These are phyloP conservation scores for Ciconia maguari DNA, from an alignment of 2,113 vertebrate species.

Conservation along the genomic window DNA sequence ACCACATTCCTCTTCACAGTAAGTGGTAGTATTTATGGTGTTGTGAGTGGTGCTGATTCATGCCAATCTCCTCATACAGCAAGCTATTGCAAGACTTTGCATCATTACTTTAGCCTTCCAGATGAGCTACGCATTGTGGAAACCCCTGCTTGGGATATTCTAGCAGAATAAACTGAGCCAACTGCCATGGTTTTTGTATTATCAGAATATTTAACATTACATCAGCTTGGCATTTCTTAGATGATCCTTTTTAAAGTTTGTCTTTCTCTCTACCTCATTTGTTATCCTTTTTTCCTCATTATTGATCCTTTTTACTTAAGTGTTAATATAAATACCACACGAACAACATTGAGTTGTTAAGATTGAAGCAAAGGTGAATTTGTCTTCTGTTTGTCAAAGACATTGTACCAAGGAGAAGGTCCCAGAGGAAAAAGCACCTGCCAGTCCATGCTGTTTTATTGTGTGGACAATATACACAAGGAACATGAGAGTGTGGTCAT, in stretches of 20 bases:
- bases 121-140: not conserved
- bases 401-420: not conserved
- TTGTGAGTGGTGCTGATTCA: constrained; percentile 28
- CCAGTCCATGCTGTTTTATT: not conserved
- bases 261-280: not conserved
- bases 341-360: not conserved
- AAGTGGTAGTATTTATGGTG: not conserved
- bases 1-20: constrained; percentile 40
- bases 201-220: not conserved
- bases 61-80: not conserved
- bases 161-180: not conserved
- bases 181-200: not conserved
- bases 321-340: not conserved
- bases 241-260: not conserved
- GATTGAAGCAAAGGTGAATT: not conserved
- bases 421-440: not conserved
- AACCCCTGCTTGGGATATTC: not conserved
- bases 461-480: not conserved
- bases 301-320: not conserved
- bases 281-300: not conserved
- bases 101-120: not conserved
- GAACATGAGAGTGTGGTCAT: not conserved
- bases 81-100: not conserved
- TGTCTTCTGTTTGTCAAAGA: not conserved
- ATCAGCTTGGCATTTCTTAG: not conserved